A percentile compares a stretch with the other conserved stretches of the same genome.
These are phyloP conservation scores for Acanthococcus lagerstroemiae DNA, from an alignment of 2,888 invertebrate species.

Conservation along the genomic window DNA sequence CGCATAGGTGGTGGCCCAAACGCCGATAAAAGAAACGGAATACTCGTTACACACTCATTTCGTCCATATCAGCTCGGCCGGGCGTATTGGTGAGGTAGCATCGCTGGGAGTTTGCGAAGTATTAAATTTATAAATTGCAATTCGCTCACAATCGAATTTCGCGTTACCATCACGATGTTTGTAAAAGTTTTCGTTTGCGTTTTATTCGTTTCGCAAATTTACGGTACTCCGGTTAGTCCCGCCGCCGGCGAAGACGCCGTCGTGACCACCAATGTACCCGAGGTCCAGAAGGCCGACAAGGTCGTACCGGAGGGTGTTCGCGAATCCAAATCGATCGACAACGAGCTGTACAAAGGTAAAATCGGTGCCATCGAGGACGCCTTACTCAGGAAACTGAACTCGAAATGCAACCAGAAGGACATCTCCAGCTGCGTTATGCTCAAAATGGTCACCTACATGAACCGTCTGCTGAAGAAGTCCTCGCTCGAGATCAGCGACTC, in stretches of 20 bases:
- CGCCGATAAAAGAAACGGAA: slow-evolving; percentile 24
- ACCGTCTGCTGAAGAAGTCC: slow-evolving; percentile 67
- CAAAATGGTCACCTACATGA: slow-evolving; percentile 71
- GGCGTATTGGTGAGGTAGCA: slow-evolving; percentile 1
- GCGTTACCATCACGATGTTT: not conserved
- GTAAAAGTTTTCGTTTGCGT: slow-evolving; percentile 19
- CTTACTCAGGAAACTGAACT: slow-evolving; percentile 61
- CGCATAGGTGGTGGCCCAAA: slow-evolving; percentile 18
- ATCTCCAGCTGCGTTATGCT: slow-evolving; percentile 72
- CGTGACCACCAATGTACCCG: not conserved
- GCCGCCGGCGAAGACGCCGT: not conserved
- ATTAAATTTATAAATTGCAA: not conserved
- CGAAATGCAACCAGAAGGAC: slow-evolving; percentile 66
- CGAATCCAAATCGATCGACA: slow-evolving; percentile 33
- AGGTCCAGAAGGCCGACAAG: not conserved
- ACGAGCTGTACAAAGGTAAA: slow-evolving; percentile 32
- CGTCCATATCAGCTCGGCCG: slow-evolving; percentile 26
- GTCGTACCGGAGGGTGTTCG: slow-evolving; percentile 27
- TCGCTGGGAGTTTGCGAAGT: not conserved
- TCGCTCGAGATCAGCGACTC: slow-evolving; percentile 66
- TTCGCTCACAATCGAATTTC: not conserved
- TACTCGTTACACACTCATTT: slow-evolving; percentile 15
- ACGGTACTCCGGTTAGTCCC: slow-evolving; percentile 10
- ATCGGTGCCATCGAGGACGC: slow-evolving; percentile 50
- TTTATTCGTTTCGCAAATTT: slow-evolving; percentile 21